A percentile compares a stretch with the other conserved stretches of the same genome.
These are phyloP conservation scores for Leucophenga maculata DNA, from an alignment of 2,888 invertebrate genomes.

Conservation along the genomic window DNA sequence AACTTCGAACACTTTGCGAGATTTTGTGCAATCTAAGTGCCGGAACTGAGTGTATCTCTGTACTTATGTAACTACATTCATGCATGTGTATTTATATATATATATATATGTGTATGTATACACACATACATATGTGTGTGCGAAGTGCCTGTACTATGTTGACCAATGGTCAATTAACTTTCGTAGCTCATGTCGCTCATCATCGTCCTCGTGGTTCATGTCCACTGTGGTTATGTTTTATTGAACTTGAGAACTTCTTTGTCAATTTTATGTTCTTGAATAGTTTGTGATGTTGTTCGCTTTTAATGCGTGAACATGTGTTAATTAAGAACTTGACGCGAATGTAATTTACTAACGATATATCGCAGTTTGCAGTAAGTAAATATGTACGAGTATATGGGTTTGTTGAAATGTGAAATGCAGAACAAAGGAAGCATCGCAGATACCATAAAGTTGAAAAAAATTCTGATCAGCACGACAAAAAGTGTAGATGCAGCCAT, in stretches of 20 bases:
- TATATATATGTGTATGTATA: conserved; percentile 32
- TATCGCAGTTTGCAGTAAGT: too few relatives aligned
- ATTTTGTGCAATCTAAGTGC: not conserved
- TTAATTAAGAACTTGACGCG: conserved; percentile 16
- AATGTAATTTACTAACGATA: not conserved
- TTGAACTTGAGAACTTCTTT: conserved; percentile 28
- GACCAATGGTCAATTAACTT: conserved; percentile 23
- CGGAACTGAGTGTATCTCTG: conserved; percentile 8
- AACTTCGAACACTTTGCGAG: conserved; percentile 7
- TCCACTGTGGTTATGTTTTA: conserved; percentile 29
- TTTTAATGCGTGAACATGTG: conserved; percentile 21
- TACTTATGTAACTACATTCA: conserved; percentile 10
- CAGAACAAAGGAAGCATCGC: too few relatives aligned
- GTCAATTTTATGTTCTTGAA: not conserved
- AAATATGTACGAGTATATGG: too few relatives aligned
- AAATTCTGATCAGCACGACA: too few relatives aligned
- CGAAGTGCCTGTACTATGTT: not conserved
- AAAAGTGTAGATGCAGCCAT: too few relatives aligned
- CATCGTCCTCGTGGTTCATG: not conserved
- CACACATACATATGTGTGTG: too few relatives aligned
- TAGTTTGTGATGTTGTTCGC: not conserved
- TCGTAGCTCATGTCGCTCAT: not conserved
- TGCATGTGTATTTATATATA: conserved; percentile 39
- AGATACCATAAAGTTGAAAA: too few relatives aligned
- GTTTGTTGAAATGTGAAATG: too few relatives aligned